Conservation (phyloP, 2,797 vertebrate species). For the Babyrousa celebensis region DNA sequence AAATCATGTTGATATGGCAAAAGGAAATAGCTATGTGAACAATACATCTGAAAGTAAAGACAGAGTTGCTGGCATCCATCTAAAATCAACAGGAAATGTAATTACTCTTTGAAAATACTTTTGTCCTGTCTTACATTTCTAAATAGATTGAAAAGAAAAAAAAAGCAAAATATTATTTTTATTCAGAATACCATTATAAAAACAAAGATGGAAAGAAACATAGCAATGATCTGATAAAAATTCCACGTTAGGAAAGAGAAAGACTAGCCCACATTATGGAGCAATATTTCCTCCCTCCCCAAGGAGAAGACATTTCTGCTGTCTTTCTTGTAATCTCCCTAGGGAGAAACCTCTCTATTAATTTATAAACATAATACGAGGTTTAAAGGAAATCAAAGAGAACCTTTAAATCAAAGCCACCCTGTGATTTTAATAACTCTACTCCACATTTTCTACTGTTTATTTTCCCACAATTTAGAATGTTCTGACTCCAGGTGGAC, state of each 20-base stretch:
- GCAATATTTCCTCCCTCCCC: too few relatives aligned
- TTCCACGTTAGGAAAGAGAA: background rate
- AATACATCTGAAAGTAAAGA: constrained; percentile 72
- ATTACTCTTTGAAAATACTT: constrained; percentile 72
- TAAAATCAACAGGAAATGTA: constrained; percentile 76
- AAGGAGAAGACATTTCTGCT: accelerated
- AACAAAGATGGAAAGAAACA: background rate
- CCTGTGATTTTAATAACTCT: background rate
- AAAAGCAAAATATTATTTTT: background rate
- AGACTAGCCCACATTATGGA: background rate
- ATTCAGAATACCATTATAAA: constrained; percentile 15
- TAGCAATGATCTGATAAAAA: background rate
- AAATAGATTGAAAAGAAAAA: background rate
- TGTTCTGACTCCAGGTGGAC: background rate
- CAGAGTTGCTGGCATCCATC: background rate
- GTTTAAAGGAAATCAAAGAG: constrained; percentile 3
- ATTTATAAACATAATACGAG: background rate
- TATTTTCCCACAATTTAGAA: background rate
- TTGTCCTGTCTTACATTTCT: constrained; percentile 8
- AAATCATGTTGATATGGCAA: constrained; percentile 69
- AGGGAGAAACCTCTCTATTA: background rate
- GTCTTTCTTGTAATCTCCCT: background rate
- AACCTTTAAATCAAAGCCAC: background rate
- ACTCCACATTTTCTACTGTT: background rate
- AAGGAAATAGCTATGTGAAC: constrained; percentile 72